Evolutionary conservation across 2,113 vertebrate species (phyloP).

Genomic region (Probosciger aterrimus): DNA sequence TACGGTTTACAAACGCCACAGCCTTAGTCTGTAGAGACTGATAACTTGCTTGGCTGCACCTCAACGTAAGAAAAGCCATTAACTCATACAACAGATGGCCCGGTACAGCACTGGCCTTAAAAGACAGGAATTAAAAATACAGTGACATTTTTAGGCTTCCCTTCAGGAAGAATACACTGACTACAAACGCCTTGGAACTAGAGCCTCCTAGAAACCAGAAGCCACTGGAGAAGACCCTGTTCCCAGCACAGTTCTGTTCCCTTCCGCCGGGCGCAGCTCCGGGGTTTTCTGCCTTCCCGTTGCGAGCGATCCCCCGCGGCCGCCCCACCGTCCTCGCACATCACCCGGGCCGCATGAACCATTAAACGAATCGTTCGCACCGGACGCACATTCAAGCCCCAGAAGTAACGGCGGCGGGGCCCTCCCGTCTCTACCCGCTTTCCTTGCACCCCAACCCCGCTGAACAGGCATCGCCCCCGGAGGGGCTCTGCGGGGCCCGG

Average conservation of each 20-base stretch:
- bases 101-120: background rate
- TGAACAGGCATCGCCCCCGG: background rate
- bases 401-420: background rate
- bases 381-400: background rate
- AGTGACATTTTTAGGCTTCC: background rate
- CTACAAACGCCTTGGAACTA: background rate
- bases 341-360: background rate
- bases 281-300: background rate
- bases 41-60: slow-evolving; percentile 21
- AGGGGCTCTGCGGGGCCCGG: background rate
- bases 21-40: background rate
- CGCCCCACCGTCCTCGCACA: background rate
- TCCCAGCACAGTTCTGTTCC: background rate
- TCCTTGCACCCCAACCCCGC: background rate
- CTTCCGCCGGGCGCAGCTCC: background rate
- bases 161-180: background rate
- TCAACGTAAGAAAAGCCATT: slow-evolving; percentile 30
- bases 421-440: background rate
- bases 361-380: background rate
- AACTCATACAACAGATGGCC: slow-evolving; percentile 37
- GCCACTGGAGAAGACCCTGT: background rate
- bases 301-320: background rate
- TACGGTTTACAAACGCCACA: background rate
- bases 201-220: background rate
- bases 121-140: background rate